A percentile compares a stretch with the other conserved stretches of the same genome.
Conservation (phyloP, 2,797 vertebrate species). For the Sebastes hopkinsi region DNA sequence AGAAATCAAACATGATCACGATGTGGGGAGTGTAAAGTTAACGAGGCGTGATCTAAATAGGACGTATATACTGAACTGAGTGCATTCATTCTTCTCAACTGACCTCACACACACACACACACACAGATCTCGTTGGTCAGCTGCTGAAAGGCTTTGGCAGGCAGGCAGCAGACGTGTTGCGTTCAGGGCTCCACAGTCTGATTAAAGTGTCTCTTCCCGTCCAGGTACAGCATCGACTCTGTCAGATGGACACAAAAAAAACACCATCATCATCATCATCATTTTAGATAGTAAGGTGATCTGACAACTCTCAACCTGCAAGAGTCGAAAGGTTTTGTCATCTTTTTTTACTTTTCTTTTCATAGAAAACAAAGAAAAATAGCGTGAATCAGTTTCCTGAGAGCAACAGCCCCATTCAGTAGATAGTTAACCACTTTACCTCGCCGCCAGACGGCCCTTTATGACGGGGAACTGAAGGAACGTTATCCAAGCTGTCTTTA, state of each 20-base stretch:
- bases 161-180: background rate
- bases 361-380: background rate
- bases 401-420: too few relatives aligned
- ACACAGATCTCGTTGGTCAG: background rate
- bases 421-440: too few relatives aligned
- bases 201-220: constrained; percentile 94
- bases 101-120: background rate
- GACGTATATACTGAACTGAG: background rate
- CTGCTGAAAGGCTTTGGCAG: constrained; percentile 7
- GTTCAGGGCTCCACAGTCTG: constrained; percentile 71
- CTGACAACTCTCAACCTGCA: too few relatives aligned
- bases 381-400: background rate
- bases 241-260: constrained; percentile 35
- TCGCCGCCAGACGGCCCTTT: too few relatives aligned
- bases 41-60: background rate
- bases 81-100: background rate
- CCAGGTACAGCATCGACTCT: constrained; percentile 98
- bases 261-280: background rate
- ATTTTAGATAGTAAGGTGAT: background rate
- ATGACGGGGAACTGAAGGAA: too few relatives aligned
- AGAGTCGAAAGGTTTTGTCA: background rate
- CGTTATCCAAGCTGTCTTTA: too few relatives aligned
- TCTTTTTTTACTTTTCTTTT: background rate
- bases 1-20: background rate
- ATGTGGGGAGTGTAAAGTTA: background rate